These are phyloP conservation scores for Eutolmus rufibarbis DNA, from an alignment of 2,888 invertebrate species.

Conservation along the genomic window DNA sequence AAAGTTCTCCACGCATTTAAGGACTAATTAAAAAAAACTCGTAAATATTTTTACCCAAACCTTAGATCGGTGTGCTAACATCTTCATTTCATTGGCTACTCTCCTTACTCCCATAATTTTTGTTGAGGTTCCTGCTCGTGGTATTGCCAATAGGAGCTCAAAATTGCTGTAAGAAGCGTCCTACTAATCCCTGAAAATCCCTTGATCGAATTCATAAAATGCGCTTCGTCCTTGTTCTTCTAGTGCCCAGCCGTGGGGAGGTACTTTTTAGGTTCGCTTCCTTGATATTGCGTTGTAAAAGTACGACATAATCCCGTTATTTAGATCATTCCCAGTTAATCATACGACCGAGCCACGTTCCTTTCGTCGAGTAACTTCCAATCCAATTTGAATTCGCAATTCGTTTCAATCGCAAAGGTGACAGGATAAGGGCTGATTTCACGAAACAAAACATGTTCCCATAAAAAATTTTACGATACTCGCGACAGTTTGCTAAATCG, in stretches of 20 bases:
- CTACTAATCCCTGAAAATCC: not conserved
- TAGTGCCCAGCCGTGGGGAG: not conserved
- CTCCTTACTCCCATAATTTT: too few species aligned
- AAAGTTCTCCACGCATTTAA: too few species aligned
- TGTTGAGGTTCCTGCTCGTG: not conserved
- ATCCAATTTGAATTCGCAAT: constrained; percentile 7
- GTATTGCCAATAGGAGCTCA: not conserved
- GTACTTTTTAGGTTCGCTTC: not conserved
- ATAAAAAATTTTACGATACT: constrained; percentile 20
- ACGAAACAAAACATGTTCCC: constrained; percentile 5
- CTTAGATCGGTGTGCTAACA: too few species aligned
- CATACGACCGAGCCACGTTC: not conserved
- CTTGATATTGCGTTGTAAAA: not conserved
- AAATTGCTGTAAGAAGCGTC: not conserved
- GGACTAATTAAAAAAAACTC: too few species aligned
- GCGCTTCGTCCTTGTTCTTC: not conserved
- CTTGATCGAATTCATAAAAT: not conserved
- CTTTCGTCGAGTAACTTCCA: not conserved
- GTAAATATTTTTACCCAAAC: too few species aligned
- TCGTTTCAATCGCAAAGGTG: not conserved
- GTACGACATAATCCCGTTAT: not conserved
- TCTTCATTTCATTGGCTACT: too few species aligned
- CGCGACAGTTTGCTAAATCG: constrained; percentile 13
- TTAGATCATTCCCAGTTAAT: constrained; percentile 2
- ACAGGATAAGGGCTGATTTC: not conserved